These are phyloP conservation scores for Marisa cornuarietis DNA, from an alignment of 1,140 invertebrate genomes.

Conservation along the genomic window DNA sequence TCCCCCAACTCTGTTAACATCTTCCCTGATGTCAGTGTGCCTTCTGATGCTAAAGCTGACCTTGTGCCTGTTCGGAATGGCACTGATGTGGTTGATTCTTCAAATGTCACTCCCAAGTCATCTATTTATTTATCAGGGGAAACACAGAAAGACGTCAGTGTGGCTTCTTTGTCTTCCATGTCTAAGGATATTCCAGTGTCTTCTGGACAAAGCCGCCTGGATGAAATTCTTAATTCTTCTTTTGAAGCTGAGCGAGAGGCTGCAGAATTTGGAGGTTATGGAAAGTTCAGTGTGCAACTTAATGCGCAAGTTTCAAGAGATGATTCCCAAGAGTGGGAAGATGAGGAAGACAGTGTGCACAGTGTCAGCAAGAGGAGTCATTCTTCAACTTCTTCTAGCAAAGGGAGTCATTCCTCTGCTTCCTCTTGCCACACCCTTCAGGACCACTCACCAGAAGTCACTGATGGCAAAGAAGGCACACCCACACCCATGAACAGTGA, in stretches of 20 bases:
- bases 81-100: not conserved
- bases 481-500: constrained; percentile 58
- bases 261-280: constrained; percentile 14
- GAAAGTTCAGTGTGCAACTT: constrained; percentile 30
- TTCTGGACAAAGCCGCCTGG: constrained; percentile 22
- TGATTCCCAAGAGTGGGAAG: constrained; percentile 5
- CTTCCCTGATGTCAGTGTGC: too few species aligned
- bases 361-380: not conserved
- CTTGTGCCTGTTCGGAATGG: not conserved
- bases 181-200: not conserved
- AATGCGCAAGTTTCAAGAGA: constrained; percentile 28
- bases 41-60: too few species aligned
- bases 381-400: constrained; percentile 26
- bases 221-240: constrained; percentile 29
- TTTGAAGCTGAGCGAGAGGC: constrained; percentile 28
- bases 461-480: constrained; percentile 38
- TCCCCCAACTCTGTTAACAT: not conserved
- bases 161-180: too few species aligned
- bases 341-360: not conserved
- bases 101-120: too few species aligned
- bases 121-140: too few species aligned
- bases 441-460: constrained; percentile 26
- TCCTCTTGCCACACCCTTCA: constrained; percentile 26
- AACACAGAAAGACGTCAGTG: too few species aligned
- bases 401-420: constrained; percentile 22